phyloP scores from a whole-genome alignment of 2,113 vertebrate genomes.

The Theristicus caerulescens region DNA sequence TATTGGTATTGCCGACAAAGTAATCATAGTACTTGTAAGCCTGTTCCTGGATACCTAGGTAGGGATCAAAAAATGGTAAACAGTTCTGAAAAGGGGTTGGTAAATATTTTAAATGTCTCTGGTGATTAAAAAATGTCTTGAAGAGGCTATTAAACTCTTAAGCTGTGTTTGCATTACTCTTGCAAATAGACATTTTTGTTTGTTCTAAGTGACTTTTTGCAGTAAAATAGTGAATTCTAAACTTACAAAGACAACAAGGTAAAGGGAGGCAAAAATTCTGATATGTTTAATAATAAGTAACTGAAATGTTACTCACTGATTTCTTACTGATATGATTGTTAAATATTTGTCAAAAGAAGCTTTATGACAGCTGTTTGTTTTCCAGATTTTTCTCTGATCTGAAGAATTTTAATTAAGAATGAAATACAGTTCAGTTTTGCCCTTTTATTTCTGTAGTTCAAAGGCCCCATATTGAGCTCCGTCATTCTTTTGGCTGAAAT shows the following conservation, averaged over 20 bases:
- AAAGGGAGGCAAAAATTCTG: not conserved
- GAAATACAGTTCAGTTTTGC: not conserved
- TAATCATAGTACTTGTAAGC: not conserved
- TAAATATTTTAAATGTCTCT: conserved; percentile 48
- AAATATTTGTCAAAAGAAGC: not conserved
- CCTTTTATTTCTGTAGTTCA: not conserved
- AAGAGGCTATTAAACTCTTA: conserved; percentile 50
- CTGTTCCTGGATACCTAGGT: not conserved
- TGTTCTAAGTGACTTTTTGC: conserved; percentile 31
- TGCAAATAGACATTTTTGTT: conserved; percentile 36
- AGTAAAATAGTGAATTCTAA: conserved; percentile 37
- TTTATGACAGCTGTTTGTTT: not conserved
- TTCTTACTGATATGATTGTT: not conserved
- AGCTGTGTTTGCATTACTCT: conserved; percentile 45
- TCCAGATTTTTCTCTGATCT: not conserved
- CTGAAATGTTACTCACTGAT: not conserved
- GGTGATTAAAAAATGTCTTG: conserved; percentile 20
- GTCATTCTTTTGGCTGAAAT: not conserved
- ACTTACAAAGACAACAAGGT: not conserved
- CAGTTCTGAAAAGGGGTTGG: conserved; percentile 21
- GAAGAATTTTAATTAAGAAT: not conserved
- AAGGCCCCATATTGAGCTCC: not conserved
- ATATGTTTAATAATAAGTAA: not conserved
- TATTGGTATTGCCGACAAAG: conserved; percentile 27
- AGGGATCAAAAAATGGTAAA: conserved; percentile 37